phyloP scores from a whole-genome alignment of 2,797 vertebrate species.

The Podargus strigoides region DNA sequence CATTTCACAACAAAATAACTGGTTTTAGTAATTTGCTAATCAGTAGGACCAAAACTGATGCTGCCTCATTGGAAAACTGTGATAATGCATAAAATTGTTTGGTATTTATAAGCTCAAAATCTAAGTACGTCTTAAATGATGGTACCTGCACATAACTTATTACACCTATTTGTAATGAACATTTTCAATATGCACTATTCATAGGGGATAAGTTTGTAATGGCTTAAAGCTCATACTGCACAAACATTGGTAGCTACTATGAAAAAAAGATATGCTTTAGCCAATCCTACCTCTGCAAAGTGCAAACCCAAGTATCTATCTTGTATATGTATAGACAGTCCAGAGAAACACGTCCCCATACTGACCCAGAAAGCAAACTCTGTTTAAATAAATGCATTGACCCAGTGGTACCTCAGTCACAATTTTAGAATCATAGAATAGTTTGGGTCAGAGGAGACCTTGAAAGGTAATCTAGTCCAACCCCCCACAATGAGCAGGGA shows the following conservation, averaged over 20 bases:
- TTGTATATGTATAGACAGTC: fast-evolving
- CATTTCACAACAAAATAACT: background rate
- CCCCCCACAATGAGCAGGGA: too few relatives aligned
- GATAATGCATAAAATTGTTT: background rate
- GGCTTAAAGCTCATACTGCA: background rate
- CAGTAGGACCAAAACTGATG: background rate
- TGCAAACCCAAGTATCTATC: background rate
- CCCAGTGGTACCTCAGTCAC: background rate
- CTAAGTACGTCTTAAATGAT: background rate
- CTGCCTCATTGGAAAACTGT: background rate
- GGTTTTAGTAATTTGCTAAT: background rate
- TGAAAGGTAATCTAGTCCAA: background rate
- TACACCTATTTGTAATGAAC: fast-evolving
- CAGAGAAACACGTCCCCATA: background rate
- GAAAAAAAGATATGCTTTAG: background rate
- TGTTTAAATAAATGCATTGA: background rate
- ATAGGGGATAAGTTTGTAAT: background rate
- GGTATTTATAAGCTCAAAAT: background rate
- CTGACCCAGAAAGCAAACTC: background rate
- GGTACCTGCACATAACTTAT: background rate
- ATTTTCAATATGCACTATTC: background rate
- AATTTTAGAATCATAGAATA: background rate
- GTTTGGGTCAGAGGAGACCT: too few relatives aligned
- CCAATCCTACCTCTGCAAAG: background rate
- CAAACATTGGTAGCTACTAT: background rate